Evolutionary conservation across 2,113 vertebrate species (phyloP), one percentile per base, ranked within the genome.

Genomic region (Cololabis saira): DNA sequence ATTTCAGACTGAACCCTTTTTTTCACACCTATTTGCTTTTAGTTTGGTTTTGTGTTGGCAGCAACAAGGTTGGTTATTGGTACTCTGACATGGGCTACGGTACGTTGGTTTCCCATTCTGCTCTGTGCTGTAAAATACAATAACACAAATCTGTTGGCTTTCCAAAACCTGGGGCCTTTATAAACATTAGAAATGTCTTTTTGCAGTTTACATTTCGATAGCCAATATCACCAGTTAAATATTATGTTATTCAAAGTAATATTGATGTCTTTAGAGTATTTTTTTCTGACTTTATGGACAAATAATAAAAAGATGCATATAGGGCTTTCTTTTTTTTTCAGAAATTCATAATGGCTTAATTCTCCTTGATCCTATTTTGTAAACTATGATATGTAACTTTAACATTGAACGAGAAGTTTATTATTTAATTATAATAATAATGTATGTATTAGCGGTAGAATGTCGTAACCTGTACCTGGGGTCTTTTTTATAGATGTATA

Each of bases 401-500:
- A 94, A 94, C 92, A 93, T 85, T 91, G 90, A 90, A 89, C 82
- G 93, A 87, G 87, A 93, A 89, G 85, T 93, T 93, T 94, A 94
- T 94, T 94, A 94, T 94, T 94, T 94, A 94, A 59, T 63, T 48
- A 61, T 63, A 51, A 90, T 87, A 80, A 87, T 91, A 92, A 92
- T 94, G 92, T 94, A 94, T 93, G 93, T 93, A 94, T 91, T 94
- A 94, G 93, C 90, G 75, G 87, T 94, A 93, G 93, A 93, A 93
- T 93, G 91, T 93, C 87, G 92, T 93, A 93, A 93, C 93, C 92
- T 93, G 90, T 93, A 92, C 86, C 91, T 91, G 91, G 90, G 91
- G 90, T 92, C 90, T 93, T 94, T 91, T 94, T 94, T 94, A 94
- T 94, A 94, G 92, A 92, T 94, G 92, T 94, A 93, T 93, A 93